These are phyloP conservation scores for Drosophila prostipennis DNA, from an alignment of 2,888 invertebrate genomes.

Conservation along the genomic window DNA sequence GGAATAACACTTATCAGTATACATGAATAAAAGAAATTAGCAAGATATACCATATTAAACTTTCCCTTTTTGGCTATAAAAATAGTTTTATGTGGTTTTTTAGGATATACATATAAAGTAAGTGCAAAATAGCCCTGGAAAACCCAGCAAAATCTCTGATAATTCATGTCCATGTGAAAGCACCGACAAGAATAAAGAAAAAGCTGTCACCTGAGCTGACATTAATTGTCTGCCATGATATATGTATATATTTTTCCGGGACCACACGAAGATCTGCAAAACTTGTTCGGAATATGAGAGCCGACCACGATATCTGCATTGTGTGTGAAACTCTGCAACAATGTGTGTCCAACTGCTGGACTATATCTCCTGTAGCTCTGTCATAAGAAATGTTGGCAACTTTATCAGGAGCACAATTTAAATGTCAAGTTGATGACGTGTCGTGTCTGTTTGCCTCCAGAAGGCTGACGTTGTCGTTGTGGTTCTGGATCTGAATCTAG, in stretches of 20 bases:
- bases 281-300: constrained; percentile 61
- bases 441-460: constrained; percentile 64
- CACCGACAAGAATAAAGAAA: constrained; percentile 24
- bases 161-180: constrained; percentile 48
- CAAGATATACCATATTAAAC: not conserved
- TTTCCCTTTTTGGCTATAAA: not conserved
- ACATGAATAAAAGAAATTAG: not conserved
- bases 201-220: constrained; percentile 65
- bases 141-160: not conserved
- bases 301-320: constrained; percentile 44
- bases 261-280: constrained; percentile 60
- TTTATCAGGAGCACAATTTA: constrained; percentile 78
- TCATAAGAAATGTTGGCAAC: constrained; percentile 74
- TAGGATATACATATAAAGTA: not conserved
- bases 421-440: constrained; percentile 77
- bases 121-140: not conserved
- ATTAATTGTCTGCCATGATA: constrained; percentile 64
- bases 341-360: constrained; percentile 54
- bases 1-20: not conserved
- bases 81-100: not conserved
- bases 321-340: constrained; percentile 44
- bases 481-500: constrained; percentile 4
- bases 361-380: not conserved
- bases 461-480: not conserved
- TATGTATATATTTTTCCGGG: constrained; percentile 49